These are phyloP conservation scores for Ceyx margarethae DNA, from an alignment of 2,113 vertebrate genomes.

Conservation along the genomic window DNA sequence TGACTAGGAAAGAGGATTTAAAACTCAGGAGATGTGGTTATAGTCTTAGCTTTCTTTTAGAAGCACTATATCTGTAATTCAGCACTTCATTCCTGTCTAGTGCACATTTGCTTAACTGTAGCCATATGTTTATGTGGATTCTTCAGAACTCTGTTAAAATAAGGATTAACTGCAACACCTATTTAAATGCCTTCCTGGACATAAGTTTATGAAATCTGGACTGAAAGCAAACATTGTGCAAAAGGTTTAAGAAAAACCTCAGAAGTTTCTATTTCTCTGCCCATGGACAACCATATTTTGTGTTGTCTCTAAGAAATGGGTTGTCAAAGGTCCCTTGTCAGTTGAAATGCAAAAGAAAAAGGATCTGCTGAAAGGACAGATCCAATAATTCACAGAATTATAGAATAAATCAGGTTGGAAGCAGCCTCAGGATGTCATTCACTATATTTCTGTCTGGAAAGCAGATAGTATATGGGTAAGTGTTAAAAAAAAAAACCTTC, in stretches of 20 bases:
- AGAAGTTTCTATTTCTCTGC: neutral
- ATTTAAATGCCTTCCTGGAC: conserved; percentile 28
- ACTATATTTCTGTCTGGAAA: neutral
- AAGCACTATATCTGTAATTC: conserved; percentile 53
- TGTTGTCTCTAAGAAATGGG: neutral
- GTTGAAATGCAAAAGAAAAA: conserved; percentile 29
- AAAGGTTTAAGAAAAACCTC: neutral
- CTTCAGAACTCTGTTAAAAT: conserved; percentile 41
- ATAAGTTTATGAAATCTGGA: conserved; percentile 13
- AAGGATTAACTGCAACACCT: conserved; percentile 53
- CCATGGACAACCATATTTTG: neutral
- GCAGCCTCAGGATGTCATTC: neutral
- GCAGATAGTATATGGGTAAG: neutral
- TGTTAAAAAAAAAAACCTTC: neutral
- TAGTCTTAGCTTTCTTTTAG: conserved; percentile 32
- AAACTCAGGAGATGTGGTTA: conserved; percentile 37
- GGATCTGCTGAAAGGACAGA: neutral
- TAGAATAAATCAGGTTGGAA: neutral
- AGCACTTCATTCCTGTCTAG: conserved; percentile 48
- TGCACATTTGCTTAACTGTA: conserved; percentile 47
- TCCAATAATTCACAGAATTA: neutral
- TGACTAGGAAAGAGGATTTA: conserved; percentile 43
- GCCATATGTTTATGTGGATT: conserved; percentile 45
- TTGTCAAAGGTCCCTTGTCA: neutral
- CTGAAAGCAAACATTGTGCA: conserved; percentile 27